Base-by-base conservation (phyloP, 2,113 vertebrate genomes). In the Sinocyclocheilus rhinocerous region DNA sequence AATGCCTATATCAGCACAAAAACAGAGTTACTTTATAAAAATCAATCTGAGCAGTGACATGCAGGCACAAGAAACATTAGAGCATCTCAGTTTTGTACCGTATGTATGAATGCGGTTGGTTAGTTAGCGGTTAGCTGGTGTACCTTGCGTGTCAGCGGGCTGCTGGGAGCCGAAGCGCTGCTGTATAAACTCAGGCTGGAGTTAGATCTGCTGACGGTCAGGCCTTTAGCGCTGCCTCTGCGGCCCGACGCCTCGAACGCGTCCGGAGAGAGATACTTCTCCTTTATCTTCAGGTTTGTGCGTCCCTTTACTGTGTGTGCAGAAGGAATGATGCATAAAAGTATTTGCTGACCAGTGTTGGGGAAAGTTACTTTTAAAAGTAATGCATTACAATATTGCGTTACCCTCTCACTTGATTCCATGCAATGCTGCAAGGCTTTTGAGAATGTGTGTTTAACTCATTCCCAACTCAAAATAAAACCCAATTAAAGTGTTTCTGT, bases 211-310 rank as follows among this genome's bases (percentile, higher is more conserved):
- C 96, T 96, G 39, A 96, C 96, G 18, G 95, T 93, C 88, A 95
- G 87, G 57, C 88, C 94, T 81, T 96, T 97, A 15, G 95, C 89
- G 8, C 83, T 92, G 72, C 94, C 92, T 1, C 91, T 93, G 67
- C 15, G 86, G 4, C 20, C 88, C 0, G 90, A 55, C 0, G 88
- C 70, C 2, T 90, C 91, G 0, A 91, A 90, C 7, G 84, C 42
- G 0, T 95, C 93, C 0, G 95, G 91, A 18, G 94, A 94, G 91
- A 98, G 91, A 91, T 97, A 97, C 90, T 96, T 97, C 94, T 96
- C 96, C 67, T 97, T 97, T 91, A 98, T 97, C 94, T 97, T 98
- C 86, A 97, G 89, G 90, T 98, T 98, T 84, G 97, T 98, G 33
- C 97, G 93, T 26, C 96, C 96, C 90, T 97, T 97, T 61, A 98